These are phyloP conservation scores for Upupa epops DNA, from an alignment of 2,113 vertebrate species.

Conservation along the genomic window DNA sequence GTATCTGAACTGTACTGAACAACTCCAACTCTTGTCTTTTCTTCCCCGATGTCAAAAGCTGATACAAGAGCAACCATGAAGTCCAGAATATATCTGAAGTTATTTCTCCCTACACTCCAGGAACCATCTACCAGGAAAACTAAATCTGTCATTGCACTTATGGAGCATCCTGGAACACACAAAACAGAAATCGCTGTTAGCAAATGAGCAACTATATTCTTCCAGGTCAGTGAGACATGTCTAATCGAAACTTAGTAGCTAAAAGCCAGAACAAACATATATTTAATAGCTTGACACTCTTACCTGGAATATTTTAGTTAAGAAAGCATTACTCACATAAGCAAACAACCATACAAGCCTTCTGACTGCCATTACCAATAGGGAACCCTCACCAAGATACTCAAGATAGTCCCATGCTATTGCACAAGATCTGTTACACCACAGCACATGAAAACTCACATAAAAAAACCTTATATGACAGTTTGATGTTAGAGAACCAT, in stretches of 20 bases:
- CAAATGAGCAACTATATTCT: not conserved
- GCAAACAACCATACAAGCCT: not conserved
- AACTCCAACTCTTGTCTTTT: slow-evolving; percentile 89
- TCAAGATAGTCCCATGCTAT: not conserved
- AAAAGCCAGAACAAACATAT: not conserved
- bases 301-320: not conserved
- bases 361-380: not conserved
- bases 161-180: slow-evolving; percentile 84
- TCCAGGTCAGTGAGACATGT: not conserved
- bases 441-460: not conserved
- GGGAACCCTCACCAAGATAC: not conserved
- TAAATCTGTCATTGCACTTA: slow-evolving; percentile 84
- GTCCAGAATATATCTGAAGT: slow-evolving; percentile 87
- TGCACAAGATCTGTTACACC: not conserved
- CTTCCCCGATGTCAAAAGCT: slow-evolving; percentile 90
- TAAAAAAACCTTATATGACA: not conserved
- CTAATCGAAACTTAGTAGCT: not conserved
- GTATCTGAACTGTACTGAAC: slow-evolving; percentile 89
- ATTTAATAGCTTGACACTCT: not conserved
- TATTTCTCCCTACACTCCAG: slow-evolving; percentile 87
- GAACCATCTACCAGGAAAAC: slow-evolving; percentile 93
- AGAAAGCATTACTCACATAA: not conserved
- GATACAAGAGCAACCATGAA: slow-evolving; percentile 85
- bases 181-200: not conserved
- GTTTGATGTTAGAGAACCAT: not conserved